Percentiles rank a stretch among this genome's conserved stretches.
These are phyloP conservation scores for Yponomeuta cagnagella DNA, from an alignment of 2,888 invertebrate genomes.

Conservation along the genomic window DNA sequence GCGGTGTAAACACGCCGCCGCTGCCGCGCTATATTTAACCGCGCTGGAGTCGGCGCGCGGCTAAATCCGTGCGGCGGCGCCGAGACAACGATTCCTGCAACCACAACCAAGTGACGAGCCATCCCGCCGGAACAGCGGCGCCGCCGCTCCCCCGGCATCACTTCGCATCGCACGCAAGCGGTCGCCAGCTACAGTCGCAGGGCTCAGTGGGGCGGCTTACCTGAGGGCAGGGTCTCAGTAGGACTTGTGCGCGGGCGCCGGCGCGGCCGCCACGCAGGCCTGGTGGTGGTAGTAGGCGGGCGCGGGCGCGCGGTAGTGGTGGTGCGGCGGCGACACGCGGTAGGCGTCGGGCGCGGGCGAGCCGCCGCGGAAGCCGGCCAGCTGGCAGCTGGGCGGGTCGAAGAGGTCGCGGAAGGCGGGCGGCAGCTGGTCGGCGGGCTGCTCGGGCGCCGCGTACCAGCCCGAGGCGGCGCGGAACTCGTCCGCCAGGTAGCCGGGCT, in stretches of 20 bases:
- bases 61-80: conserved; percentile 71
- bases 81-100: conserved; percentile 67
- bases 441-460: conserved; percentile 76
- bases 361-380: conserved; percentile 67
- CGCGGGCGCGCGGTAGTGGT: conserved; percentile 65
- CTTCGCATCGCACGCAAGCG: conserved; percentile 41
- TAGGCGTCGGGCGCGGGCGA: conserved; percentile 60
- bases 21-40: conserved; percentile 71
- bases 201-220: conserved; percentile 37
- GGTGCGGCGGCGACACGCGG: conserved; percentile 62
- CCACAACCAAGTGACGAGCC: conserved; percentile 68
- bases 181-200: conserved; percentile 39
- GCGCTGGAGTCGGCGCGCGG: conserved; percentile 67
- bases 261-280: conserved; percentile 75
- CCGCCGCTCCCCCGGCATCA: conserved; percentile 23
- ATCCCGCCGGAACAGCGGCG: conserved; percentile 41
- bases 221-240: conserved; percentile 64
- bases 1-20: conserved; percentile 71
- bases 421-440: conserved; percentile 55
- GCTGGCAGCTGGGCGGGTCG: conserved; percentile 70
- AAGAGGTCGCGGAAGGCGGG: conserved; percentile 67
- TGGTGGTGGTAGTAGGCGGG: conserved; percentile 75
- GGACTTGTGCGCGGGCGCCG: conserved; percentile 67
- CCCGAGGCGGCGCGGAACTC: conserved; percentile 71
- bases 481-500: conserved; percentile 65